Evolutionary conservation across 2,797 vertebrate genomes (phyloP), one percentile per base, ranked within the genome.

Genomic region (Xerus rutilus): DNA sequence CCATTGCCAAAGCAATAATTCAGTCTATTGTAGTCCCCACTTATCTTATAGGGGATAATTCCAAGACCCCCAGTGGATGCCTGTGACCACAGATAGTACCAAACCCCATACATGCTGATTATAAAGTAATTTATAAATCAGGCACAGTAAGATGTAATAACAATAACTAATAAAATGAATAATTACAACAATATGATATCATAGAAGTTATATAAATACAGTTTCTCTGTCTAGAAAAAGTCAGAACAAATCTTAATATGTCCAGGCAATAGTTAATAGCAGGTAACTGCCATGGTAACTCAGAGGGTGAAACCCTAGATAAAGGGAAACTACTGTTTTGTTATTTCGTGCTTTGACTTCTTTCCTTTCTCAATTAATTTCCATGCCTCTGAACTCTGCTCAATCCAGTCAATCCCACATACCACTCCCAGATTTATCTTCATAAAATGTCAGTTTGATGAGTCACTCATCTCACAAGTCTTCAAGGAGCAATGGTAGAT

Each of bases 391-490:
- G 69, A 78, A 43, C 49, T 78, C 82, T 89, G 72, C 35, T 73
- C 32, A 62, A 23, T 64, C 28, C 49, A 72, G 45, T 86, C 74
- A 64, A n/a, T 49, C 52, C 54, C 95, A 47, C 45, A 70, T 35
- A 45, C 73, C 59, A 62, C 52, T 64, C 32, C 30, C 52, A 73
- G 62, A 91, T 65, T 89, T 87, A 69, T 89, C 35, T 81, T 86
- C 35, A 83, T 45, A 94, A 91, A 93, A 76, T 43, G n/a, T 97
- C 78, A 95, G 35, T 95, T 86, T 96, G 30, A n/a, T 77, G 30
- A 94, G 74, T 96, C 67, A 89, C 62, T 94, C 28, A 47, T 94
- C 43, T 94, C 77, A 91, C 30, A 96, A 86, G 59, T 86, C 69
- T 93, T 81, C 43, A 70, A 91, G 45, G 78, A 93, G 70, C 86